These are phyloP conservation scores for Dryobota labecula DNA, from an alignment of 2,888 invertebrate genomes.

Conservation along the genomic window DNA sequence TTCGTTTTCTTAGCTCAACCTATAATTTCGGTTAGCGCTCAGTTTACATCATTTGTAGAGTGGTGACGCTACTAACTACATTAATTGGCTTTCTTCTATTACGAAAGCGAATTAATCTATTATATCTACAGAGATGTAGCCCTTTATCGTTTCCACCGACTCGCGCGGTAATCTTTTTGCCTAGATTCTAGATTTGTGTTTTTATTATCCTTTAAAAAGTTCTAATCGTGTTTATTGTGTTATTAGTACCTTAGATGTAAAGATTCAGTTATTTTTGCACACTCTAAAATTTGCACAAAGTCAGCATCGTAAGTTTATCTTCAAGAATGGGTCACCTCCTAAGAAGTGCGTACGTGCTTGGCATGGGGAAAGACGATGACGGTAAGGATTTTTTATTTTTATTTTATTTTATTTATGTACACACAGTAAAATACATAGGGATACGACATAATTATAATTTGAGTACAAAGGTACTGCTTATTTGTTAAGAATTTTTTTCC, in stretches of 20 bases:
- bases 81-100: constrained; percentile 78
- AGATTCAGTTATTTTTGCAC: constrained; percentile 71
- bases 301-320: constrained; percentile 82
- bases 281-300: constrained; percentile 80
- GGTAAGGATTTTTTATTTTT: constrained; percentile 73
- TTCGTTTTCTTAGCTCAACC: constrained; percentile 76
- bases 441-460: too few species aligned
- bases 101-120: constrained; percentile 72
- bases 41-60: constrained; percentile 83
- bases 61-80: constrained; percentile 82
- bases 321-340: constrained; percentile 84
- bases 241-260: constrained; percentile 70
- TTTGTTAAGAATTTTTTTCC: too few species aligned
- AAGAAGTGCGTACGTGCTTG: constrained; percentile 84
- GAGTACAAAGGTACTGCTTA: too few species aligned
- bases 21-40: constrained; percentile 88
- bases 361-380: constrained; percentile 83
- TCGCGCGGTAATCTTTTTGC: constrained; percentile 81
- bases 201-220: constrained; percentile 67
- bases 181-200: constrained; percentile 62
- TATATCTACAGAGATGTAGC: constrained; percentile 86
- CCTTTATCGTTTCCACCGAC: constrained; percentile 82
- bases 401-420: too few species aligned
- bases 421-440: too few species aligned
- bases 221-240: constrained; percentile 65